These are phyloP conservation scores for Harpagifer antarcticus DNA, from an alignment of 2,797 vertebrate species.

Conservation along the genomic window DNA sequence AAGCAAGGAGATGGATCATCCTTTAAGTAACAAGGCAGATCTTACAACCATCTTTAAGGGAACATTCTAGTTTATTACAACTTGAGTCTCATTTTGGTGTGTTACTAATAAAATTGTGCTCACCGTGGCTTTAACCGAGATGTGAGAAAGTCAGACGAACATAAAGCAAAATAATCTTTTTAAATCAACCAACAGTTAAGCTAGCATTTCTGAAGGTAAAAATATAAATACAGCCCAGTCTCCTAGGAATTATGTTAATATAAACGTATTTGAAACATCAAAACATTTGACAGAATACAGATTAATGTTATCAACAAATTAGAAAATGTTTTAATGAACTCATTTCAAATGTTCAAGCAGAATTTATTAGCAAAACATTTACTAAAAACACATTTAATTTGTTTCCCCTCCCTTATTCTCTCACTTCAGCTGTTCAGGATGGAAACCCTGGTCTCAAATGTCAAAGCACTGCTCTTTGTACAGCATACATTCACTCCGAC, in stretches of 20 bases:
- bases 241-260: background rate
- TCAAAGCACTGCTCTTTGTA: background rate
- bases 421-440: no score
- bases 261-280: conserved; percentile 2
- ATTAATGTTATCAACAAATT: conserved; percentile 5
- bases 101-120: background rate
- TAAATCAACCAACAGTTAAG: background rate
- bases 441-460: background rate
- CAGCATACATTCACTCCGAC: background rate
- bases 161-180: background rate
- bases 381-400: background rate
- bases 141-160: background rate
- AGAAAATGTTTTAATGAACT: background rate
- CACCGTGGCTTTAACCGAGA: background rate
- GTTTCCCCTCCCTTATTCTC: background rate
- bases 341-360: background rate
- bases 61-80: background rate
- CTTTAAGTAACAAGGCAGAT: conserved; percentile 12
- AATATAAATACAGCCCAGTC: background rate
- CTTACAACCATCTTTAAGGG: background rate
- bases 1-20: background rate
- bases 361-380: conserved; percentile 3
- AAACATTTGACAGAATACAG: background rate
- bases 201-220: background rate
- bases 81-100: background rate